Evolutionary conservation across 2,113 vertebrate species (phyloP).

Genomic region (Phrynosoma blainvillii): DNA sequence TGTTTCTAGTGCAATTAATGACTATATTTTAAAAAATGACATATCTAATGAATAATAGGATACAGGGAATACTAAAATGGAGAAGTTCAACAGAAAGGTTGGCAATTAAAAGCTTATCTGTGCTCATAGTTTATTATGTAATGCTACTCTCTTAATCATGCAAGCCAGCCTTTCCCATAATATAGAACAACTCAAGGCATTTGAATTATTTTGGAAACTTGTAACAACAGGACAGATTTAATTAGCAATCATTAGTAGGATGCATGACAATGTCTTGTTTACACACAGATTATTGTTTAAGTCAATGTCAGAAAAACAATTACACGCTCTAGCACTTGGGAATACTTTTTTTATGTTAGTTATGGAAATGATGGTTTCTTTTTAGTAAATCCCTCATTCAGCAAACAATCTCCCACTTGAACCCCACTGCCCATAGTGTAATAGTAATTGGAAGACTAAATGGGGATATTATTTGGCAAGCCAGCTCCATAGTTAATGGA

Average conservation of each 20-base stretch:
- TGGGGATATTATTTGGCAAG: neutral
- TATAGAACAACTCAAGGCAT: slow-evolving; percentile 44
- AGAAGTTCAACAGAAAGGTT: slow-evolving; percentile 43
- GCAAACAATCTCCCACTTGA: slow-evolving; percentile 54
- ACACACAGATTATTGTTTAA: slow-evolving; percentile 62
- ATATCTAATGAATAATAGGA: slow-evolving; percentile 52
- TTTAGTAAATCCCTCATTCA: slow-evolving; percentile 60
- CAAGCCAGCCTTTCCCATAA: slow-evolving; percentile 41
- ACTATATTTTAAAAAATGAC: slow-evolving; percentile 44
- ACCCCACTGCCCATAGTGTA: slow-evolving; percentile 30
- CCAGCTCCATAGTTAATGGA: slow-evolving; percentile 12
- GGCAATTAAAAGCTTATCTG: slow-evolving; percentile 65
- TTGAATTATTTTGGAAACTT: slow-evolving; percentile 50
- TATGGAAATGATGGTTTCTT: slow-evolving; percentile 46
- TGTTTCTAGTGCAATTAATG: slow-evolving; percentile 56
- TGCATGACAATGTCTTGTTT: slow-evolving; percentile 62
- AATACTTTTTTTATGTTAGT: slow-evolving; percentile 45
- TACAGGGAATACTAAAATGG: slow-evolving; percentile 44
- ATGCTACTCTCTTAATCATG: slow-evolving; percentile 46
- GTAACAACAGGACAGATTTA: slow-evolving; percentile 61
- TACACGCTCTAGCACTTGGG: slow-evolving; percentile 52
- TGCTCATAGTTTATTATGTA: slow-evolving; percentile 41
- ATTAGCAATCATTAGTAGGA: slow-evolving; percentile 59
- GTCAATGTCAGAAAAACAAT: slow-evolving; percentile 67
- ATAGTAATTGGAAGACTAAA: slow-evolving; percentile 43